A percentile compares a stretch with the other conserved stretches of the same genome.
Evolutionary conservation across 2,797 vertebrate species (phyloP).

Genomic region (Potorous gilbertii): DNA sequence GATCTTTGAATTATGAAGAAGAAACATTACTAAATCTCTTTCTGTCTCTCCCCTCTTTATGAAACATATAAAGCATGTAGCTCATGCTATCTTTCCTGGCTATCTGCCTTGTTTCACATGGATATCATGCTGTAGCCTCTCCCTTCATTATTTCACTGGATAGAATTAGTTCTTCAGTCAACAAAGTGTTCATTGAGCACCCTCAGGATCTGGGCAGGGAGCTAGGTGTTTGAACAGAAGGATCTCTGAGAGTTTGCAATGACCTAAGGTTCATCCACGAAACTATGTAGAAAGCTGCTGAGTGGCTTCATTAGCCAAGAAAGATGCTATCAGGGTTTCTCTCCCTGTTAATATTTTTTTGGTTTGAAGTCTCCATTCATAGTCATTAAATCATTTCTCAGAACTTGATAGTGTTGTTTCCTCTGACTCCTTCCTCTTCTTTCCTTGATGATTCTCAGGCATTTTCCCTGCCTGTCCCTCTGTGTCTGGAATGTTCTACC

Average conservation of each 20-base stretch:
- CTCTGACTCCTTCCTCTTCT: background rate
- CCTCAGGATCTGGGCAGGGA: background rate
- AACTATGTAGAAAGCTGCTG: background rate
- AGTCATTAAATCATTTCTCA: background rate
- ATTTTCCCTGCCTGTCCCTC: background rate
- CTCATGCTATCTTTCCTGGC: background rate
- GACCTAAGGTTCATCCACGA: background rate
- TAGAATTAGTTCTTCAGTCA: background rate
- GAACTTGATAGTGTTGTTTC: background rate
- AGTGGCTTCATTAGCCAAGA: background rate
- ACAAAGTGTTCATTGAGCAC: background rate
- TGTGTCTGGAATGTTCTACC: background rate
- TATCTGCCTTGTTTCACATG: background rate
- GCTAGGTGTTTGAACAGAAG: background rate
- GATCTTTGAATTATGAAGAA: background rate
- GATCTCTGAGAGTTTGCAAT: background rate
- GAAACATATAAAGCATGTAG: background rate
- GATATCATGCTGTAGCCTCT: background rate
- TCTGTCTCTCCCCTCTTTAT: background rate
- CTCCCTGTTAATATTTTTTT: background rate
- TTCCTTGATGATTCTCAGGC: background rate
- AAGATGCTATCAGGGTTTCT: background rate
- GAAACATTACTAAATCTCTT: background rate
- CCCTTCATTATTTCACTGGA: background rate
- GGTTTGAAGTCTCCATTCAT: background rate